A percentile compares a stretch with the other conserved stretches of the same genome.
These are phyloP conservation scores for Watersipora subatra DNA, from an alignment of 1,140 invertebrate genomes.

Conservation along the genomic window DNA sequence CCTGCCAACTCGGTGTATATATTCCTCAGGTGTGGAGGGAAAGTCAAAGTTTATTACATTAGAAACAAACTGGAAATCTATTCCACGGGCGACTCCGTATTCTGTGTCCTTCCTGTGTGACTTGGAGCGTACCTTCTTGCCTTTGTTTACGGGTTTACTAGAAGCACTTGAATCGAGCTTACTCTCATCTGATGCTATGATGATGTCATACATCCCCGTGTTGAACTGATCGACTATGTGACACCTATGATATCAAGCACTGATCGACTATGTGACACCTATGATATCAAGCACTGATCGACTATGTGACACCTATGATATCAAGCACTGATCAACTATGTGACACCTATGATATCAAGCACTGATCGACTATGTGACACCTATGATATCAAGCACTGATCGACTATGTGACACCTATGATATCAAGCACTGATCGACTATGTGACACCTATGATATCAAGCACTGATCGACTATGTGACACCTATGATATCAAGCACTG, in stretches of 20 bases:
- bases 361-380: no score
- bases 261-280: no score
- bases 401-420: no score
- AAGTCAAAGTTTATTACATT: slow-evolving; percentile 99
- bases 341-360: no score
- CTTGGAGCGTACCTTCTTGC: slow-evolving; percentile 12
- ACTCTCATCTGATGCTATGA: slow-evolving; percentile 91
- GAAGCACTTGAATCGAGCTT: slow-evolving; percentile 49
- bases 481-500: no score
- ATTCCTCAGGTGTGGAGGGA: slow-evolving; percentile 68
- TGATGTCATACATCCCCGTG: slow-evolving; percentile 79
- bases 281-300: no score
- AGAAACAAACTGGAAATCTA: slow-evolving; percentile 92
- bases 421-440: no score
- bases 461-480: no score
- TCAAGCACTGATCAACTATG: no score
- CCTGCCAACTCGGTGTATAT: slow-evolving; percentile 83
- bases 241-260: slow-evolving; percentile 45
- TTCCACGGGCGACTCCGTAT: slow-evolving; percentile 83
- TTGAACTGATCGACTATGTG: slow-evolving; percentile 94
- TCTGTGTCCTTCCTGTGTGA: slow-evolving; percentile 61
- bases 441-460: no score
- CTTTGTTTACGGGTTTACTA: neutral
- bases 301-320: no score
- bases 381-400: no score